Conservation (phyloP, 1,140 invertebrate species). For the Camponotus pennsylvanicus region DNA sequence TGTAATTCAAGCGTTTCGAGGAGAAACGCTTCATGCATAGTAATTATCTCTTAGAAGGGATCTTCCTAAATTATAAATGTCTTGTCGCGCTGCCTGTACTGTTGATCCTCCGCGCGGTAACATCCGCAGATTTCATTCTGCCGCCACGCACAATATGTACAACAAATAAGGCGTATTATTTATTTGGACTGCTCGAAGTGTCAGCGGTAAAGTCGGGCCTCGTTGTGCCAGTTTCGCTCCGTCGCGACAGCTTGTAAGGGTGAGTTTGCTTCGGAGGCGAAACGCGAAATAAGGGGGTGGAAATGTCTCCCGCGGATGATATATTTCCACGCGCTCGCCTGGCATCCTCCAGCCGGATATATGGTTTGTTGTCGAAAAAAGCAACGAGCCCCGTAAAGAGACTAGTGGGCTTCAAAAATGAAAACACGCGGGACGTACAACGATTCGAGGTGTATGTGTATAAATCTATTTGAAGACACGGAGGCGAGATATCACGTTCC, state of each 20-base stretch:
- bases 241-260: conserved; percentile 39
- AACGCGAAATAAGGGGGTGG: conserved; percentile 74
- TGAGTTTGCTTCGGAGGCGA: conserved; percentile 48
- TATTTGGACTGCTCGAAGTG: conserved; percentile 80
- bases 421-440: conserved; percentile 37
- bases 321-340: conserved; percentile 64
- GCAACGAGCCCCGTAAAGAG: conserved; percentile 42
- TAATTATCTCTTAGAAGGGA: conserved; percentile 61
- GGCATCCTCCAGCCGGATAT: conserved; percentile 44
- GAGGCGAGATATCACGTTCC: not conserved
- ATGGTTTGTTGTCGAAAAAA: conserved; percentile 54
- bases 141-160: conserved; percentile 64
- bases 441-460: conserved; percentile 30
- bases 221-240: conserved; percentile 54
- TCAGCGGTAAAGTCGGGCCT: conserved; percentile 79
- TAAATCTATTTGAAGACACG: conserved; percentile 40
- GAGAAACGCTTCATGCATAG: conserved; percentile 14
- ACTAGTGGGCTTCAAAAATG: conserved; percentile 33
- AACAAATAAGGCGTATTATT: conserved; percentile 83
- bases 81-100: not conserved
- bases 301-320: conserved; percentile 73
- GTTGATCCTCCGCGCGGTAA: conserved; percentile 22
- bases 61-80: conserved; percentile 64
- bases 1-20: not conserved
- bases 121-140: conserved; percentile 67